Evolutionary conservation across 1,140 invertebrate genomes (phyloP), one percentile per base, ranked within the genome.

Genomic region (Drosophila albomicans): DNA sequence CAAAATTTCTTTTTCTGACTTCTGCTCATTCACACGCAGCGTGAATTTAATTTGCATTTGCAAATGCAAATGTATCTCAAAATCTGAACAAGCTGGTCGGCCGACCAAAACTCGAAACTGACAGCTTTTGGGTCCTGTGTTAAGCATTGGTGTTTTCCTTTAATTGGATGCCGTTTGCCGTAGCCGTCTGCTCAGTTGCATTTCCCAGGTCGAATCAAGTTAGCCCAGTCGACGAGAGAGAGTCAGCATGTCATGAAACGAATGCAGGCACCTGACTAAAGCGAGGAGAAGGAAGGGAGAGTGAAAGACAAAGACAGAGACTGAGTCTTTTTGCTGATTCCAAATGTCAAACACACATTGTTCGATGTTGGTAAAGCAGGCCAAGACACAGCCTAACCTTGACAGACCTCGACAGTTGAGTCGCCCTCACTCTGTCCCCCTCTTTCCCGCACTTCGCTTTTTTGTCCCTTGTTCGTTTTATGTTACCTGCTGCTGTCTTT

Each of bases 331-430:
- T 67, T 15, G 54, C 59, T 73, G 72, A 89, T 88, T 81, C 75
- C 84, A 87, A 87, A 87, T 89, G 85, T 87, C 84, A 87, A 88
- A 84, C 82, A 82, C 81, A 84, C 85, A 87, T 87, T 89, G 77
- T 65, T 75, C 66, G 58, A 79, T 76, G 78, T 82, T 66, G 82
- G 48, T 72, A 62, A 87, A 82, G 72, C 79, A 65, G 76, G 72
- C 72, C 78, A 77, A 65, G 69, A 77, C 69, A 64, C 54, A 28
- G 74, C 58, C 79, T 88, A 87, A 86, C 82, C 82, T 86, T 86
- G 79, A 49, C 69, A 70, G 76, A 87, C 71, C 79, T 52, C 71
- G 69, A 41, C 61, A 38, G 25, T 46, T 46, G 51, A 15, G 16
- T 28, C 56, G 5, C 49, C 54, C 25, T 4, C 30, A 6, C 45